Conservation (phyloP, 2,797 vertebrate species). For the Hoplostethus mediterraneus region DNA sequence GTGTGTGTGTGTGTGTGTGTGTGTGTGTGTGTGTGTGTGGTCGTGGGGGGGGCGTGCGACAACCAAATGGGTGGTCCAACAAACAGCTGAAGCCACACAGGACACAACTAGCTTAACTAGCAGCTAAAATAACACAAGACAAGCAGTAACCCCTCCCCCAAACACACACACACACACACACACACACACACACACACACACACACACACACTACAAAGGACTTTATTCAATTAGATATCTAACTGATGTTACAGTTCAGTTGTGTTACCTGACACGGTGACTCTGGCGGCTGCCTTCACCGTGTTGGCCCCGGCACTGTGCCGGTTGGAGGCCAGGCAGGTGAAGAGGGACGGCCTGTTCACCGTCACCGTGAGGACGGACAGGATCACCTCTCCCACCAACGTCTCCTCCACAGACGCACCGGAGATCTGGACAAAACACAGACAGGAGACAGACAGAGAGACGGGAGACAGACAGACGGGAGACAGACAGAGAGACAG, state of each 20-base stretch:
- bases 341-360: slow-evolving; percentile 92
- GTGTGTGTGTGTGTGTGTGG: slow-evolving; percentile 32
- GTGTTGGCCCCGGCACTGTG: slow-evolving; percentile 92
- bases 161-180: neutral
- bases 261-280: slow-evolving; percentile 88
- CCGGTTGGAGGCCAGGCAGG: slow-evolving; percentile 93
- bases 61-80: slow-evolving; percentile 55
- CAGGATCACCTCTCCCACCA: slow-evolving; percentile 89
- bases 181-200: neutral
- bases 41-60: slow-evolving; percentile 13
- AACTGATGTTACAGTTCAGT: too few species aligned
- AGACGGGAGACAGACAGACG: too few species aligned
- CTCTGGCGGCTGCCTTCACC: slow-evolving; percentile 91
- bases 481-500: too few species aligned
- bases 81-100: slow-evolving; percentile 72
- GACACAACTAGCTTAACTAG: slow-evolving; percentile 13
- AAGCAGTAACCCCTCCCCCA: neutral
- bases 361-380: slow-evolving; percentile 90
- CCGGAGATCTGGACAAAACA: slow-evolving; percentile 85
- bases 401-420: slow-evolving; percentile 89
- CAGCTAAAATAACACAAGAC: slow-evolving; percentile 51
- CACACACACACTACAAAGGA: slow-evolving; percentile 6
- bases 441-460: too few species aligned
- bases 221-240: neutral
- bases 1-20: slow-evolving; percentile 26